phyloP scores from a whole-genome alignment of 2,888 invertebrate genomes.

The Teinopalpus imperialis region DNA sequence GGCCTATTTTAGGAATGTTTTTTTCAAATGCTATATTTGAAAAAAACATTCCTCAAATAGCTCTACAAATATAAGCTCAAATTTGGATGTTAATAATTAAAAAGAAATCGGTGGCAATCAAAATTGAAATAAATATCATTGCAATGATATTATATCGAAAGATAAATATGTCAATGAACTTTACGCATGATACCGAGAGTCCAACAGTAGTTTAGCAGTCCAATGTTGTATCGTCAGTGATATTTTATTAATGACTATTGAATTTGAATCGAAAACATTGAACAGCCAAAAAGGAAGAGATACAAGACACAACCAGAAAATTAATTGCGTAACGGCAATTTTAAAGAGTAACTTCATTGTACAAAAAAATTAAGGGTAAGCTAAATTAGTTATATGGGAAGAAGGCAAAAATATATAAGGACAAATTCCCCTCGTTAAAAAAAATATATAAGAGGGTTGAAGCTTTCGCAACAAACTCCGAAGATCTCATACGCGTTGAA shows the following conservation, averaged over 20 bases:
- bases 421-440: neutral
- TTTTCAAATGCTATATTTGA: too few relatives aligned
- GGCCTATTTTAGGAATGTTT: too few relatives aligned
- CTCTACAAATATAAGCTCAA: too few relatives aligned
- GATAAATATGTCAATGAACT: slow-evolving; percentile 33
- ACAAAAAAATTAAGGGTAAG: too few relatives aligned
- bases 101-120: too few relatives aligned
- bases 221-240: slow-evolving; percentile 23
- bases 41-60: too few relatives aligned
- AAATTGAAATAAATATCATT: too few relatives aligned
- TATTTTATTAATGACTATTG: slow-evolving; percentile 29
- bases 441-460: slow-evolving; percentile 26
- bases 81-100: too few relatives aligned
- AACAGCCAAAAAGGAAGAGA: neutral
- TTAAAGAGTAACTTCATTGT: too few relatives aligned
- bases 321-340: neutral
- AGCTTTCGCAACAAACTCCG: slow-evolving; percentile 33
- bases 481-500: slow-evolving; percentile 35
- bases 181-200: neutral
- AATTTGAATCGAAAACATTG: slow-evolving; percentile 8
- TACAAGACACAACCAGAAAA: neutral
- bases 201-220: slow-evolving; percentile 17
- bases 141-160: slow-evolving; percentile 22
- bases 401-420: too few relatives aligned
- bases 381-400: too few relatives aligned